phyloP scores from a whole-genome alignment of 2,113 vertebrate genomes.

The Bubo bubo region DNA sequence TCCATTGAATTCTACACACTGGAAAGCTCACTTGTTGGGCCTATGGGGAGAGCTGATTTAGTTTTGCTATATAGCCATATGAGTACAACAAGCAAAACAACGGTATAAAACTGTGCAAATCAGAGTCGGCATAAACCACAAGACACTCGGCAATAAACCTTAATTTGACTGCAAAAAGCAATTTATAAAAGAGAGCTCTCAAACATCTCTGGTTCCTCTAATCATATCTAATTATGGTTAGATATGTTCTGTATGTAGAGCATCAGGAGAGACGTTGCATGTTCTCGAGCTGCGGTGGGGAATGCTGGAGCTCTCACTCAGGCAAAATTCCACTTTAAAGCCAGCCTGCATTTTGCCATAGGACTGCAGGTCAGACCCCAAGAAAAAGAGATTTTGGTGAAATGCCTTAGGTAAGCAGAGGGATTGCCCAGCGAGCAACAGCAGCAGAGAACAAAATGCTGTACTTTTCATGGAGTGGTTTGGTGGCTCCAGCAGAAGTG shows the following conservation, averaged over 20 bases:
- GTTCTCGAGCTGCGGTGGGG: neutral
- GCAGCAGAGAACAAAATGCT: neutral
- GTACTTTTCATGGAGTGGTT: neutral
- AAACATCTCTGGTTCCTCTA: neutral
- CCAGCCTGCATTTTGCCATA: neutral
- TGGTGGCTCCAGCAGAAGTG: neutral
- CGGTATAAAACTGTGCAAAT: neutral
- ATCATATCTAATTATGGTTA: neutral
- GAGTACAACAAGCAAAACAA: neutral
- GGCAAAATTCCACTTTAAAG: neutral
- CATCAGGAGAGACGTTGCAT: accelerated
- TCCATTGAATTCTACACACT: neutral
- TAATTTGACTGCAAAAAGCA: constrained; percentile 7
- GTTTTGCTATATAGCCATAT: neutral
- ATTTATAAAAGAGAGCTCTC: neutral
- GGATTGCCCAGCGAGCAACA: neutral
- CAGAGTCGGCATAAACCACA: neutral
- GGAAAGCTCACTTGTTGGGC: neutral
- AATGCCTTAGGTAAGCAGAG: neutral
- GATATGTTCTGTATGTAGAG: neutral
- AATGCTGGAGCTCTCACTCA: neutral
- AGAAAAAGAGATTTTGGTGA: neutral
- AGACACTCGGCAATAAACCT: neutral
- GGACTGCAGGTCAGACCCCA: neutral
- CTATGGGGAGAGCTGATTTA: neutral